Percentiles rank a stretch among this genome's conserved stretches.
These are phyloP conservation scores for Saturnia pavonia DNA, from an alignment of 2,888 invertebrate genomes.

Conservation along the genomic window DNA sequence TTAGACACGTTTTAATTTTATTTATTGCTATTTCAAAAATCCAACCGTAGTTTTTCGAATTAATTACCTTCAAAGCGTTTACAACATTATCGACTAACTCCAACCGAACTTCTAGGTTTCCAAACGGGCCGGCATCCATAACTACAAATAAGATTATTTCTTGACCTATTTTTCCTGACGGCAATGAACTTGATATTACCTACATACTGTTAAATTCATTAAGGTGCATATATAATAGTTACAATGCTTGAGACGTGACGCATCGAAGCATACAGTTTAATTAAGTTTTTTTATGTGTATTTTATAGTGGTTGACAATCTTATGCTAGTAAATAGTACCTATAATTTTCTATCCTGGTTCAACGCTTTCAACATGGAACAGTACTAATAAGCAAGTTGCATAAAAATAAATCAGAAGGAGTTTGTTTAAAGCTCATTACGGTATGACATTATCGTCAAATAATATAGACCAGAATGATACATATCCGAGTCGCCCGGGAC, in stretches of 20 bases:
- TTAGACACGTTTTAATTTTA: background rate
- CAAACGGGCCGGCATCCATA: background rate
- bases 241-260: background rate
- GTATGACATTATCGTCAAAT: background rate
- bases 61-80: background rate
- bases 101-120: background rate
- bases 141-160: background rate
- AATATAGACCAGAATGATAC: background rate
- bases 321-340: too few relatives aligned
- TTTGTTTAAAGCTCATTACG: background rate
- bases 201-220: background rate
- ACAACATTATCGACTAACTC: background rate
- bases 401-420: background rate
- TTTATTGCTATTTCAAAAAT: background rate
- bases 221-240: background rate
- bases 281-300: background rate
- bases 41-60: background rate
- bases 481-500: background rate
- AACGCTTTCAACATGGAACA: too few relatives aligned
- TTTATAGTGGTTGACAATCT: too few relatives aligned
- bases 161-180: background rate
- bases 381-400: background rate
- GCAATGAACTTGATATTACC: background rate
- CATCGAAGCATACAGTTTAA: background rate
- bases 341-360: too few relatives aligned